Evolutionary conservation across 2,113 vertebrate species (phyloP).

Genomic region (Microtus oregoni): DNA sequence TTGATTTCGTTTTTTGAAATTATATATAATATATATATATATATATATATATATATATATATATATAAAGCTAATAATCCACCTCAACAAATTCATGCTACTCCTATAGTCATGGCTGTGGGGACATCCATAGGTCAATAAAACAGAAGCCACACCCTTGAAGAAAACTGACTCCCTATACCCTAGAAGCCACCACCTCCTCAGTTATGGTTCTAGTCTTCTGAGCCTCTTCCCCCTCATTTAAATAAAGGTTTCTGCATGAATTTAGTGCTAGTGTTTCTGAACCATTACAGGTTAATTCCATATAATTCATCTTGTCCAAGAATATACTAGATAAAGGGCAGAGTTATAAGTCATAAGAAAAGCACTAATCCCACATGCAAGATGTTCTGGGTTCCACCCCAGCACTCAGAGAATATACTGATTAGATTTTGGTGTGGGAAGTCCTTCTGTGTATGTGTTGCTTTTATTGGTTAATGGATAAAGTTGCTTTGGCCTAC

Average conservation of each 20-base stretch:
- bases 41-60: no score
- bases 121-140: not conserved
- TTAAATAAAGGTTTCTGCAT: not conserved
- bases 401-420: not conserved
- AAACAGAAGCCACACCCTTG: not conserved
- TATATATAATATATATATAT: no score
- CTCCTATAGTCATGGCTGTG: not conserved
- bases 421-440: no score
- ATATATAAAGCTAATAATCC: not conserved
- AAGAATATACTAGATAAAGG: not conserved
- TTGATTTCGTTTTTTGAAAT: not conserved
- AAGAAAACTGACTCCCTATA: not conserved
- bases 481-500: no score
- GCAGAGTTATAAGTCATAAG: not conserved
- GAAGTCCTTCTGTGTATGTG: no score
- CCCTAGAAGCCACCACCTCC: not conserved
- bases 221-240: not conserved
- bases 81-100: not conserved
- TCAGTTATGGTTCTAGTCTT: not conserved
- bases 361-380: not conserved
- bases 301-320: not conserved
- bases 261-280: constrained; percentile 32
- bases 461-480: no score
- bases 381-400: not conserved
- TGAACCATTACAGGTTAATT: constrained; percentile 49